Base-by-base conservation (phyloP, 2,888 invertebrate species). In the Drosophila atripex region DNA sequence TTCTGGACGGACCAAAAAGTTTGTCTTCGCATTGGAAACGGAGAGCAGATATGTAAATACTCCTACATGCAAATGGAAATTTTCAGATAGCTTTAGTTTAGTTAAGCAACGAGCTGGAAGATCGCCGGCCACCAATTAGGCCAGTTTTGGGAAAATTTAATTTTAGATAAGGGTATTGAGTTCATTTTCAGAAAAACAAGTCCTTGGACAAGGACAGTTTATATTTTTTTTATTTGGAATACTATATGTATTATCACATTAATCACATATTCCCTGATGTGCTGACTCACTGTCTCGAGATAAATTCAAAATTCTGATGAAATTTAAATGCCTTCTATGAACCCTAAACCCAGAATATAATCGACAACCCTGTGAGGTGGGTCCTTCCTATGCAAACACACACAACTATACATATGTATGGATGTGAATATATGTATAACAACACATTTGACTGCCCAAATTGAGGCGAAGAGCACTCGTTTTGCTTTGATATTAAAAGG, bases 41-140 rank as follows among this genome's bases (percentile, higher is more conserved):
- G 16, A 23, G 23, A 38, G 38, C 68, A 30, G 68, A 68, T 68
- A 64, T 64, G 68, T 68, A 56, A 59, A 59, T 56, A 59, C 30
- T n/a, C 39, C 9, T 14, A 56, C 58, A 43, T 54, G 56, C 30
- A 16, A 32, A 28, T 25, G 51, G 43, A 35, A 51, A 43, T 21
- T 28, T 65, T 51, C 16, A 51, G 65, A 63, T 64, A 66, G 54
- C 45, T 53, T 53, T 45, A 30, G 38, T 66, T 66, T 53, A 35
- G 63, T 45, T 52, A 45, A 46, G 68, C 63, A 66, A 68, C 63
- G 28, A 45, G 68, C 66, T 64, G 50, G 63, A 63, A 51, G 51
- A 64, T 63, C 68, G 38, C 68, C 11, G 30, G 8, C 68, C 54
- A 45, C 35, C 68, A 53, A 64, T 64, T 53, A 53, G 11, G 16